Evolutionary conservation across 1,140 invertebrate genomes (phyloP).

Genomic region (Trichonephila clavata): DNA sequence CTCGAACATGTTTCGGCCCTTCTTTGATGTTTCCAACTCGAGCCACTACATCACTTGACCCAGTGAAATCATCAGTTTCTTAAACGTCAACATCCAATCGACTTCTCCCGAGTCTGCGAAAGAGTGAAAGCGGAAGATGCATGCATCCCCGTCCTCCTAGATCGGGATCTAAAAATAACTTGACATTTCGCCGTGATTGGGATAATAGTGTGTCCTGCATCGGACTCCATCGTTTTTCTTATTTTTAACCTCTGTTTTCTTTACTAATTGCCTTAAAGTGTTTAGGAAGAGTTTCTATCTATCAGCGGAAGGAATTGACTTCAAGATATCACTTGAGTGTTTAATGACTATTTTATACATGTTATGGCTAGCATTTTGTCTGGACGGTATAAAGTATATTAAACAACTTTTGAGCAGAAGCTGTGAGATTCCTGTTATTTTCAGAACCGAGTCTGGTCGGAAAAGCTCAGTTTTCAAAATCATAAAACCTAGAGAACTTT

Average conservation of each 20-base stretch:
- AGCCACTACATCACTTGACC: background rate
- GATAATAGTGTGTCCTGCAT: background rate
- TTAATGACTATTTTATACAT: too few species aligned
- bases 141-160: background rate
- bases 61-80: background rate
- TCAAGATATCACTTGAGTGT: too few species aligned
- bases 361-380: too few species aligned
- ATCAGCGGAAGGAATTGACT: too few species aligned
- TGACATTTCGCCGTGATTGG: conserved; percentile 34
- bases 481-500: too few species aligned
- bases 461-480: too few species aligned
- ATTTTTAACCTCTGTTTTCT: conserved; percentile 16
- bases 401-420: too few species aligned
- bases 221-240: background rate
- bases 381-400: too few species aligned
- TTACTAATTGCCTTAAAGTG: conserved; percentile 21
- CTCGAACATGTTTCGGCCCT: too few species aligned
- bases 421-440: too few species aligned
- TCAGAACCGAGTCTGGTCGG: too few species aligned
- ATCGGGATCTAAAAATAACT: background rate
- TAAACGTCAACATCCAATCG: background rate
- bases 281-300: background rate
- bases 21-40: background rate
- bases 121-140: background rate
- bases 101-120: background rate